Evolutionary conservation across 2,113 vertebrate genomes (phyloP).

Genomic region (Lycocorax pyrrhopterus): DNA sequence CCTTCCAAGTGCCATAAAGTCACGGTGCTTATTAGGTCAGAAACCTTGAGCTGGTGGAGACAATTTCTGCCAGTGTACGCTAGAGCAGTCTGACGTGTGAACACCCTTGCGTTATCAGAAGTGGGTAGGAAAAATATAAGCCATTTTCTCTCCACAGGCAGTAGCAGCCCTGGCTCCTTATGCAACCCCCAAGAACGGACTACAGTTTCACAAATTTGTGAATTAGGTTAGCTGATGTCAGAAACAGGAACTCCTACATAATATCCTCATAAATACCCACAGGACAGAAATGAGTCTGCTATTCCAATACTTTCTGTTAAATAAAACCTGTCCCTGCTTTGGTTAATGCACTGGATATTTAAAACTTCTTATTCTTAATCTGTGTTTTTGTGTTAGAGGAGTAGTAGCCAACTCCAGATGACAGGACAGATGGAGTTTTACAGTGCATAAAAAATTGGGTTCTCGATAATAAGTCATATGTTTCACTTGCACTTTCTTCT

Average conservation of each 20-base stretch:
- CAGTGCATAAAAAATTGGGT: conserved; percentile 16
- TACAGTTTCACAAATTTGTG: background rate
- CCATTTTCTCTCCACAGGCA: background rate
- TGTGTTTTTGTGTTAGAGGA: background rate
- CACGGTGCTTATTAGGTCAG: background rate
- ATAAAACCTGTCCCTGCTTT: background rate
- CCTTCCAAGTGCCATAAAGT: background rate
- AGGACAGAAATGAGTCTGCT: background rate
- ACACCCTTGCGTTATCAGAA: background rate
- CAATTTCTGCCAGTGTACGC: background rate
- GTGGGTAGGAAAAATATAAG: background rate
- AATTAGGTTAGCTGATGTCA: background rate
- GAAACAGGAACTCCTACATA: background rate
- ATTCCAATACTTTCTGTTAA: background rate
- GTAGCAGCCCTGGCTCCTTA: background rate
- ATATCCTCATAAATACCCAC: background rate
- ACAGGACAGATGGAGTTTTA: conserved; percentile 64
- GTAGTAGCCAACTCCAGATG: conserved; percentile 62
- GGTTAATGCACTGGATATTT: conserved; percentile 36
- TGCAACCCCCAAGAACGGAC: accelerated
- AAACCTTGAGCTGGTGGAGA: background rate
- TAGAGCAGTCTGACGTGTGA: background rate
- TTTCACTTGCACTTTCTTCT: conserved; percentile 26
- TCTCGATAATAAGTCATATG: conserved; percentile 51
- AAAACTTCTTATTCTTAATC: conserved; percentile 36